These are phyloP conservation scores for Euplexia lucipara DNA, from an alignment of 2,888 invertebrate species.

Conservation along the genomic window DNA sequence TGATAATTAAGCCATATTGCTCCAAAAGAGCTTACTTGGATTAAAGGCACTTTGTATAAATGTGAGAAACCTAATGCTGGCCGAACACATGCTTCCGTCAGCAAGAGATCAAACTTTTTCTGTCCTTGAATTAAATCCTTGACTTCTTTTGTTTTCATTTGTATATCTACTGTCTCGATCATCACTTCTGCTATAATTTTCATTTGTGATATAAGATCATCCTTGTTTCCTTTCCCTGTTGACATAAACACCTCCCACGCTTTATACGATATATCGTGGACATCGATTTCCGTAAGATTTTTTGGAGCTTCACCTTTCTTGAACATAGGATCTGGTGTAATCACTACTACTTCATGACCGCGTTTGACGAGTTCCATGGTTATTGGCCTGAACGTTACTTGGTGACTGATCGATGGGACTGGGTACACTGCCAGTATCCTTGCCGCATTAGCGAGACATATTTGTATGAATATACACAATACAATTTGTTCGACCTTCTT, in stretches of 20 bases:
- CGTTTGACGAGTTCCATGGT: conserved; percentile 76
- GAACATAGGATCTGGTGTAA: conserved; percentile 79
- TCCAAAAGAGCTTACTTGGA: conserved; percentile 74
- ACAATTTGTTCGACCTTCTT: not conserved
- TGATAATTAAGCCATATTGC: conserved; percentile 52
- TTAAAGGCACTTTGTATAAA: conserved; percentile 71
- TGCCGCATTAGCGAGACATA: conserved; percentile 57
- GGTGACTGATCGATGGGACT: conserved; percentile 81
- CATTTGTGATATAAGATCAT: conserved; percentile 51
- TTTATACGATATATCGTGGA: conserved; percentile 71
- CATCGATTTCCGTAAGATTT: conserved; percentile 80
- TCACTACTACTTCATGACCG: conserved; percentile 81
- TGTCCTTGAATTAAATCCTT: conserved; percentile 64
- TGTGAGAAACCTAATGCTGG: conserved; percentile 62
- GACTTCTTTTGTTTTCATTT: conserved; percentile 60
- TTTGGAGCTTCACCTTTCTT: conserved; percentile 63
- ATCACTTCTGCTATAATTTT: conserved; percentile 30
- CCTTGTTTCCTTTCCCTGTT: conserved; percentile 34
- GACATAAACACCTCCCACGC: conserved; percentile 40
- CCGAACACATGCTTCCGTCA: conserved; percentile 68
- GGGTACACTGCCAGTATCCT: conserved; percentile 78
- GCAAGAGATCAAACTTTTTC: conserved; percentile 70
- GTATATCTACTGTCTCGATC: conserved; percentile 46
- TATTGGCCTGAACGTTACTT: conserved; percentile 76
- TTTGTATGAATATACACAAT: conserved; percentile 1